A percentile compares a stretch with the other conserved stretches of the same genome.
These are phyloP conservation scores for Volucella bombylans DNA, from an alignment of 2,888 invertebrate genomes.

Conservation along the genomic window DNA sequence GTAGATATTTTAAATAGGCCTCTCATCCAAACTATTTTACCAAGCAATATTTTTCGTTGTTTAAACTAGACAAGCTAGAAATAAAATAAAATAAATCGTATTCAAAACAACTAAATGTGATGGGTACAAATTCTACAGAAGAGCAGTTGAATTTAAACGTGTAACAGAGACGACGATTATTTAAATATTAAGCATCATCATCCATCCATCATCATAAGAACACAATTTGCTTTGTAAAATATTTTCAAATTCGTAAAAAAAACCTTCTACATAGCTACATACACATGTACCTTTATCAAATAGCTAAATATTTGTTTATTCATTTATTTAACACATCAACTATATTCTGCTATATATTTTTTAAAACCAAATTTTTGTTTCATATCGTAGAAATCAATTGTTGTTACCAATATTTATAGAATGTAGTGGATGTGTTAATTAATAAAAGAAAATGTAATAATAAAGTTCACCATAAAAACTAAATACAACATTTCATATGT, in stretches of 20 bases:
- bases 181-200: constrained; percentile 2
- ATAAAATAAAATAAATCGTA: background rate
- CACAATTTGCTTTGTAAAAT: constrained; percentile 60
- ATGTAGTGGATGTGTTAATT: no score
- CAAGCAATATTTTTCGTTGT: no score
- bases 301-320: no score
- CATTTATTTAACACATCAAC: constrained; percentile 16
- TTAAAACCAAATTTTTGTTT: background rate
- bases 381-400: background rate
- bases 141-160: background rate
- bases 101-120: background rate
- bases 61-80: no score
- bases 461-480: constrained; percentile 30
- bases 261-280: background rate
- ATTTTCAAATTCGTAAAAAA: constrained; percentile 11
- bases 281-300: no score
- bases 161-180: background rate
- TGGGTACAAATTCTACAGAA: background rate
- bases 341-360: background rate
- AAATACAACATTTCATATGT: constrained; percentile 18
- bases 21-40: no score
- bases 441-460: background rate
- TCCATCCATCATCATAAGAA: constrained; percentile 43
- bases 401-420: no score
- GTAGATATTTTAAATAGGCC: no score